Percentiles rank a stretch among this genome's conserved stretches.
Conservation (phyloP, 1,140 invertebrate species). For the Eciton burchellii region DNA sequence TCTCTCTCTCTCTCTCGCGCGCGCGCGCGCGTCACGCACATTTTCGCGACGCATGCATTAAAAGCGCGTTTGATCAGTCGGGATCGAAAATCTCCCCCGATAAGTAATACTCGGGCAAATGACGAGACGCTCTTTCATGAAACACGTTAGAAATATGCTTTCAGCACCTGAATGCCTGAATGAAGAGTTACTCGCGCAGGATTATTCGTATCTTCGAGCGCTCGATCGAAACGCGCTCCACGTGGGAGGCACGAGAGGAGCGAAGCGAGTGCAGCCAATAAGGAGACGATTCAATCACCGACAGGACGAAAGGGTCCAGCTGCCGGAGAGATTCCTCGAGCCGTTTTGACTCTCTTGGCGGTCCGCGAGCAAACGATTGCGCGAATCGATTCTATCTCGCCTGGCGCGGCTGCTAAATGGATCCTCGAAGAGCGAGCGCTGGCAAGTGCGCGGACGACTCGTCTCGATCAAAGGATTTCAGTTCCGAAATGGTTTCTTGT, state of each 20-base stretch:
- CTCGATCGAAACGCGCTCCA: slow-evolving; percentile 3
- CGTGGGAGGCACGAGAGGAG: slow-evolving; percentile 17
- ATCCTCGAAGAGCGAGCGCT: slow-evolving; percentile 56
- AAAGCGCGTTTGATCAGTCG: background rate
- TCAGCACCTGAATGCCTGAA: no score
- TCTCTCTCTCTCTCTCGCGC: background rate
- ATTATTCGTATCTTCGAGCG: no score
- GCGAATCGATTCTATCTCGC: slow-evolving; percentile 19
- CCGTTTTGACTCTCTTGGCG: slow-evolving; percentile 49
- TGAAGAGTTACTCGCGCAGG: no score
- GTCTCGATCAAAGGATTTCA: slow-evolving; percentile 64
- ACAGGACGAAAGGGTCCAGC: slow-evolving; percentile 20
- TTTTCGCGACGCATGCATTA: background rate
- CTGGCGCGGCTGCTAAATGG: slow-evolving; percentile 20
- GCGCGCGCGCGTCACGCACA: background rate
- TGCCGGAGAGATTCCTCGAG: slow-evolving; percentile 39
- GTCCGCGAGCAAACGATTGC: slow-evolving; percentile 14
- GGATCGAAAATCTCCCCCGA: background rate
- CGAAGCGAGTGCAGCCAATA: slow-evolving; percentile 16
- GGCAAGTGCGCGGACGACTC: slow-evolving; percentile 60
- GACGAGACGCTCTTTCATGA: no score
- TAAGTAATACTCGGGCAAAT: background rate
- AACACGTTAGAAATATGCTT: no score
- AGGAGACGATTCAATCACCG: slow-evolving; percentile 50
- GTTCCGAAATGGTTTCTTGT: slow-evolving; percentile 19